Conservation (phyloP, 1,140 invertebrate species). For the Cyrtorhinus lividipennis region DNA sequence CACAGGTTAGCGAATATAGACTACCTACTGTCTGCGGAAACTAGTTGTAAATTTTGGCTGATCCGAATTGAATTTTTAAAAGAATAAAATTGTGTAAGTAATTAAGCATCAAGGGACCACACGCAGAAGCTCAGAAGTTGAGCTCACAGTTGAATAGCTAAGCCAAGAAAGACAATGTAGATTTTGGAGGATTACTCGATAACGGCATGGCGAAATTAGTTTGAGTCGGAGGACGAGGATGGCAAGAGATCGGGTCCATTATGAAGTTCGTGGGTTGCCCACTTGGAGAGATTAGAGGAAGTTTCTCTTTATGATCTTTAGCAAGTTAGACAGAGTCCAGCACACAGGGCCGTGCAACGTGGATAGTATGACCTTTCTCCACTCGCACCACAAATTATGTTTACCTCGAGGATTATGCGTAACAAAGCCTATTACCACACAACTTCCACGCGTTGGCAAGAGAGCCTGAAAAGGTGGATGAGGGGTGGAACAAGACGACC, state of each 20-base stretch:
- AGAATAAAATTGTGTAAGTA: too few relatives aligned
- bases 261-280: neutral
- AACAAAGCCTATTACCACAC: slow-evolving; percentile 3
- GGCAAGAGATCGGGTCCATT: neutral
- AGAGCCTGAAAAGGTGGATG: neutral
- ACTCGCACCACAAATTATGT: neutral
- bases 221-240: neutral
- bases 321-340: neutral
- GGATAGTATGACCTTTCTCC: neutral
- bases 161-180: too few relatives aligned
- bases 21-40: too few relatives aligned
- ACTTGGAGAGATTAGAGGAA: neutral
- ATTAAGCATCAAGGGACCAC: too few relatives aligned
- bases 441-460: neutral
- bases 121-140: too few relatives aligned
- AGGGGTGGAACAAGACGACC: too few relatives aligned
- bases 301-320: neutral
- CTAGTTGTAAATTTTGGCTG: too few relatives aligned
- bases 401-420: neutral
- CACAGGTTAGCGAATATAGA: too few relatives aligned
- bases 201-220: neutral
- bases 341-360: neutral
- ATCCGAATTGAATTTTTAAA: too few relatives aligned
- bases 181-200: neutral
- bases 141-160: too few relatives aligned